Conservation (phyloP, 2,113 vertebrate genomes). For the Bucco capensis region DNA sequence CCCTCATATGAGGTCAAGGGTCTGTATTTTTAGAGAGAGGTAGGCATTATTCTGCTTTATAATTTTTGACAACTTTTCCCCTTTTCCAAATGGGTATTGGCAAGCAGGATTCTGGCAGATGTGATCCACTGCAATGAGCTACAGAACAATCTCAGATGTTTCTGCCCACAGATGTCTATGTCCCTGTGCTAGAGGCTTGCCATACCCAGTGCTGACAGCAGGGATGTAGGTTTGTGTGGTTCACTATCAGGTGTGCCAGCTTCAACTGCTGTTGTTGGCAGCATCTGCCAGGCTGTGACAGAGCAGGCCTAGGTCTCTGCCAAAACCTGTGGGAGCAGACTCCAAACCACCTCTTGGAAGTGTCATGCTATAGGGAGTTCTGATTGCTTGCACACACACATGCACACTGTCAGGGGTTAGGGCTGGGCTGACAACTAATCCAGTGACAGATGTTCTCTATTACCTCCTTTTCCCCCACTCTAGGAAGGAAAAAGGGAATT, state of each 20-base stretch:
- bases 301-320: background rate
- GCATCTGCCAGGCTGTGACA: background rate
- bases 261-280: rapidly evolving
- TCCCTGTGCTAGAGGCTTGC: too few relatives aligned
- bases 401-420: too few relatives aligned
- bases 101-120: background rate
- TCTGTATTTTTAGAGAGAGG: background rate
- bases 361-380: background rate
- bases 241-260: background rate
- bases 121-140: background rate
- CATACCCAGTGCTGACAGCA: rapidly evolving
- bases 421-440: too few relatives aligned
- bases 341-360: background rate
- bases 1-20: background rate
- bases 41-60: background rate
- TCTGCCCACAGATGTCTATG: background rate
- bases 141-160: background rate
- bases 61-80: background rate
- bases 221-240: rapidly evolving
- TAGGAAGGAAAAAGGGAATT: too few relatives aligned
- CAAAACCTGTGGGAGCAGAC: rapidly evolving
- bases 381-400: rapidly evolving
- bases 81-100: background rate
- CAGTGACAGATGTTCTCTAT: too few relatives aligned
- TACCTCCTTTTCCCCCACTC: too few relatives aligned